A percentile compares a stretch with the other conserved stretches of the same genome.
These are phyloP conservation scores for Strongylocentrotus purpuratus DNA, from an alignment of 35 echinoderm and acorn worm genomes.

Conservation along the genomic window DNA sequence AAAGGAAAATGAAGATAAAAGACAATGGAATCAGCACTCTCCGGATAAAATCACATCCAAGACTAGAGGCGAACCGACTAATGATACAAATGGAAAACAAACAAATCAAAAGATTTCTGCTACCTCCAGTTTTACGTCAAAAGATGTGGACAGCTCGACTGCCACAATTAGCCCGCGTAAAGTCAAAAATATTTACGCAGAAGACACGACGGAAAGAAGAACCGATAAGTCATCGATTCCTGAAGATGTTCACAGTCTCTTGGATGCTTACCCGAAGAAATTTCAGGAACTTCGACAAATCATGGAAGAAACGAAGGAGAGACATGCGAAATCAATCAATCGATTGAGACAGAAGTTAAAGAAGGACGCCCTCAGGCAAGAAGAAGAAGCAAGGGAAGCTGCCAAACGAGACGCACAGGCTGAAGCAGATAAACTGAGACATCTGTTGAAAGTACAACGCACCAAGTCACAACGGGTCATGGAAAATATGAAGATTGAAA, in stretches of 20 bases:
- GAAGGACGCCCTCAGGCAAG: slow-evolving; percentile 25
- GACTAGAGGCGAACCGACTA: neutral
- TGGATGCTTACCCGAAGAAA: slow-evolving; percentile 27
- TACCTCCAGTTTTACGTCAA: neutral
- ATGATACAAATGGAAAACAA: neutral
- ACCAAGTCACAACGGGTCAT: neutral
- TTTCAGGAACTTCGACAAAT: slow-evolving; percentile 24
- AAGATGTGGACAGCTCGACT: neutral
- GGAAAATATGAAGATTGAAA: slow-evolving; percentile 27
- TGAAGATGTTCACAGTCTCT: neutral
- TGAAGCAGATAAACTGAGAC: slow-evolving; percentile 20
- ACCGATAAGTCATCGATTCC: neutral
- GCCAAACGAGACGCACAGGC: neutral
- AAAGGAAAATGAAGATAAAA: neutral
- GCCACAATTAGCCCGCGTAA: neutral
- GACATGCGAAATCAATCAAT: slow-evolving; percentile 14
- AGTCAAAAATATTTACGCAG: neutral
- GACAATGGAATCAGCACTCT: slow-evolving; percentile 1
- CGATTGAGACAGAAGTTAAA: slow-evolving; percentile 11
- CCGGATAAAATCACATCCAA: neutral
- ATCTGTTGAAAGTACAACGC: neutral
- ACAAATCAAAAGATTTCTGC: neutral
- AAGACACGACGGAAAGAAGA: neutral
- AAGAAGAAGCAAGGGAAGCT: slow-evolving; percentile 6
- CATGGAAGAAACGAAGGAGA: slow-evolving; percentile 38